Evolutionary conservation across 2,888 invertebrate genomes (phyloP), one percentile per base, ranked within the genome.

Genomic region (Bugula neritina): DNA sequence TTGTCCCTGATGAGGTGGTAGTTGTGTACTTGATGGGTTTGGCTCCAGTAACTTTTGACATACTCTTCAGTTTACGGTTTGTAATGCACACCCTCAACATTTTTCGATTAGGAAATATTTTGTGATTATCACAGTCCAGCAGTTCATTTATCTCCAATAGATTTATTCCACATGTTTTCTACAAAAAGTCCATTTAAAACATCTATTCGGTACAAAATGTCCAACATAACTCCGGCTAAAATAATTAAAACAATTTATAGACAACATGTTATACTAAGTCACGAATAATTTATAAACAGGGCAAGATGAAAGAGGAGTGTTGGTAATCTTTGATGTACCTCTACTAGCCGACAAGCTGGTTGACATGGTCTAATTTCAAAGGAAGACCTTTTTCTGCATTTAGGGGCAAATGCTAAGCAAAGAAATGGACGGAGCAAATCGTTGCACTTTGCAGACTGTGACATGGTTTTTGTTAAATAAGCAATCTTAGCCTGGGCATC

Each of bases 361-460:
- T 31, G 31, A n/a, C 63, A 63, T 63, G 63, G 63, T 34, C 63
- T 63, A 31, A 63, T 31, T 27, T 27, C 63, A 63, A 31, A 63
- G 63, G 21, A 13, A 63, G 31, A 63, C 31, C 27, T 63, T 27
- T 63, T 63, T n/a, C 31, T 63, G 31, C 63, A 63, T n/a, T 63
- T 63, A 31, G 63, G 63, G 13, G 63, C 21, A 2, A 63, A 63
- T 27, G 29, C 27, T 25, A 63, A 31, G 31, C 63, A 63, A 2
- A 63, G 63, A 63, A 63, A 63, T 31, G 63, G 63, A 3, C 63
- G 27, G 13, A 63, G 34, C 2, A 23, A 31, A 31, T 63, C 27
- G 31, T 3, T 63, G n/a, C 63, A 63, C 31, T 34, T 27, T 2
- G 31, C n/a, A 5, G 13, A 5, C 13, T 31, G 13, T 31, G 21